Conservation (phyloP, 2,113 vertebrate species). For the Mesocricetus auratus region DNA sequence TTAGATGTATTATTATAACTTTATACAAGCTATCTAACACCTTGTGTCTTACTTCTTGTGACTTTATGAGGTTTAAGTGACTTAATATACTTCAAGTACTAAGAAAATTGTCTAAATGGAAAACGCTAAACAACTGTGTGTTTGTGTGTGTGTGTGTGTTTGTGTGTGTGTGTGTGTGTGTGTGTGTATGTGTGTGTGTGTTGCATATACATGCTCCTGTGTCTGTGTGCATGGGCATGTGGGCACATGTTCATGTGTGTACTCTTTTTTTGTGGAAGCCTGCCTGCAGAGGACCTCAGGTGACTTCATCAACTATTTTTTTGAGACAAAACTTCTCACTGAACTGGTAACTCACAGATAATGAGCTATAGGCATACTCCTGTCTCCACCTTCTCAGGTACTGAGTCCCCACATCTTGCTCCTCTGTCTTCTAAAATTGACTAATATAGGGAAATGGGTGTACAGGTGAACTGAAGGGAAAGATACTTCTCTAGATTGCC, state of each 20-base stretch:
- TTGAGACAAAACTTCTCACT: not conserved
- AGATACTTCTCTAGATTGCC: not conserved
- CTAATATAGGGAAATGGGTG: conserved; percentile 4
- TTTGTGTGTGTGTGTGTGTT: not conserved
- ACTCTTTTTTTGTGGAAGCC: not conserved
- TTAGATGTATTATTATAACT: not conserved
- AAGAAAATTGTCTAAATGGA: not conserved
- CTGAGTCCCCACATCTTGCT: not conserved
- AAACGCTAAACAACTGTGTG: not conserved
- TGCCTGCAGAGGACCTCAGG: not conserved
- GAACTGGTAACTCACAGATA: not conserved
- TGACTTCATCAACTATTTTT: not conserved
- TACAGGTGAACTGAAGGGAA: conserved; percentile 24
- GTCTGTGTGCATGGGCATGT: not conserved
- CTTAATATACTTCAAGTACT: conserved; percentile 27
- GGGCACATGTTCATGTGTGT: not conserved
- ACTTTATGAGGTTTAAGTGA: conserved; percentile 1
- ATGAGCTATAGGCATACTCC: not conserved
- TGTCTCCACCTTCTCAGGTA: not conserved
- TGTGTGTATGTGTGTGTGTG: not conserved
- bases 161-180: not conserved
- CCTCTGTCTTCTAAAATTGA: not conserved
- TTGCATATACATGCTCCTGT: not conserved
- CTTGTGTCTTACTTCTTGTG: not conserved
- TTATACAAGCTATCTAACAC: conserved; percentile 28